These are phyloP conservation scores for Hippocampus zosterae DNA, from an alignment of 2,113 vertebrate species.

Conservation along the genomic window DNA sequence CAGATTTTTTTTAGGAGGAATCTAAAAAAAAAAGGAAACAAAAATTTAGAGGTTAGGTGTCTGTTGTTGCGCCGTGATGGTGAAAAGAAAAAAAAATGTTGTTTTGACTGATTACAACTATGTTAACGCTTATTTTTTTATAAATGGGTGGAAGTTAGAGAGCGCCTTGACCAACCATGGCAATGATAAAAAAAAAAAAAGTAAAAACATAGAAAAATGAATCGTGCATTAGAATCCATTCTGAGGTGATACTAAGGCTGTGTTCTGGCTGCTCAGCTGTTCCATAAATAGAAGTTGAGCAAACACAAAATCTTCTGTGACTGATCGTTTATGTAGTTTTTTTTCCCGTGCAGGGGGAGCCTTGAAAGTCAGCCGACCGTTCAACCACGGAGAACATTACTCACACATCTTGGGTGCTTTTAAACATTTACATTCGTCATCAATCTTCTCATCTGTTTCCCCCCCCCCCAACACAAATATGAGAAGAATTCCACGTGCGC, in stretches of 20 bases:
- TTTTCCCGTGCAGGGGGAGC: constrained; percentile 20
- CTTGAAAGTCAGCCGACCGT: constrained; percentile 5
- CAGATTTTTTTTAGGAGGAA: no score
- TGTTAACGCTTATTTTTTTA: no score
- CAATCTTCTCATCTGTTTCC: background rate
- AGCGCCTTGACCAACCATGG: no score
- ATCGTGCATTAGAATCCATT: background rate
- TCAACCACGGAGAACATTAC: constrained; percentile 35
- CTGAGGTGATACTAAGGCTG: constrained; percentile 24
- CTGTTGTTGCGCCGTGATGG: no score
- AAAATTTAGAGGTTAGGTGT: no score
- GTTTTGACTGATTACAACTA: no score
- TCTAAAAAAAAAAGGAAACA: no score
- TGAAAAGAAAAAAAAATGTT: no score
- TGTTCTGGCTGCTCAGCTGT: constrained; percentile 20
- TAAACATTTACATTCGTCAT: background rate
- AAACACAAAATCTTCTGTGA: constrained; percentile 37
- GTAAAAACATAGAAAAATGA: no score
- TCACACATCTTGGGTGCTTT: constrained; percentile 9
- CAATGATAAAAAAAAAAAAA: no score
- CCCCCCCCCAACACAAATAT: background rate
- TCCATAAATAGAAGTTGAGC: constrained; percentile 49
- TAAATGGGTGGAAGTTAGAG: no score
- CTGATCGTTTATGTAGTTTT: constrained; percentile 38
- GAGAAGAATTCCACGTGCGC: background rate